phyloP scores from a whole-genome alignment of 2,888 invertebrate genomes.

The Andrena trimmerana region DNA sequence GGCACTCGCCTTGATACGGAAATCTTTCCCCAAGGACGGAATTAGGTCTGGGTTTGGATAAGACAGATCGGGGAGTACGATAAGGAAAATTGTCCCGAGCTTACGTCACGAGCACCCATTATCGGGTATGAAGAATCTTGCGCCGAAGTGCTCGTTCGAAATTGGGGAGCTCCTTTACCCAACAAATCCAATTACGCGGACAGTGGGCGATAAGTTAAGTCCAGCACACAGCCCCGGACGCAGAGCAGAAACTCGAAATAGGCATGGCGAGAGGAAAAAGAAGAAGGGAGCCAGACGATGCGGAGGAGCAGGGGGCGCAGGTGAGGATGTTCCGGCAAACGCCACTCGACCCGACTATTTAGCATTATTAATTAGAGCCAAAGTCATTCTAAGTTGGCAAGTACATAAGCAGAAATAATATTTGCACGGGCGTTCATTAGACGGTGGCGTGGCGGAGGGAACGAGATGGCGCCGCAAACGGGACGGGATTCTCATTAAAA shows the following conservation, averaged over 20 bases:
- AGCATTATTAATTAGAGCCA: conserved; percentile 84
- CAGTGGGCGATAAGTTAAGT: background rate
- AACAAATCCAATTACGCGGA: conserved; percentile 16
- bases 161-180: conserved; percentile 4
- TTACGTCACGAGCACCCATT: no score
- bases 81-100: no score
- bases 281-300: background rate
- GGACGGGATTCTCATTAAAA: conserved; percentile 84
- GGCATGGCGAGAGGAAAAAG: background rate
- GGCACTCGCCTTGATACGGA: background rate
- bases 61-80: no score
- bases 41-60: no score
- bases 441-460: conserved; percentile 78
- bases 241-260: conserved; percentile 4
- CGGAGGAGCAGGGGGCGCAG: background rate
- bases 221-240: background rate
- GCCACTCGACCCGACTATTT: conserved; percentile 74
- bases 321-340: background rate
- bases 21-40: no score
- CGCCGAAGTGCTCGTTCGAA: background rate
- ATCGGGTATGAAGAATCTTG: no score
- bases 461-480: conserved; percentile 80
- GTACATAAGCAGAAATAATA: conserved; percentile 85
- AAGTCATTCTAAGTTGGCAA: conserved; percentile 84
- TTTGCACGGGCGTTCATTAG: conserved; percentile 84